These are phyloP conservation scores for Luidia sarsii DNA, from an alignment of 53 echinoderm and acorn worm species.

Conservation along the genomic window DNA sequence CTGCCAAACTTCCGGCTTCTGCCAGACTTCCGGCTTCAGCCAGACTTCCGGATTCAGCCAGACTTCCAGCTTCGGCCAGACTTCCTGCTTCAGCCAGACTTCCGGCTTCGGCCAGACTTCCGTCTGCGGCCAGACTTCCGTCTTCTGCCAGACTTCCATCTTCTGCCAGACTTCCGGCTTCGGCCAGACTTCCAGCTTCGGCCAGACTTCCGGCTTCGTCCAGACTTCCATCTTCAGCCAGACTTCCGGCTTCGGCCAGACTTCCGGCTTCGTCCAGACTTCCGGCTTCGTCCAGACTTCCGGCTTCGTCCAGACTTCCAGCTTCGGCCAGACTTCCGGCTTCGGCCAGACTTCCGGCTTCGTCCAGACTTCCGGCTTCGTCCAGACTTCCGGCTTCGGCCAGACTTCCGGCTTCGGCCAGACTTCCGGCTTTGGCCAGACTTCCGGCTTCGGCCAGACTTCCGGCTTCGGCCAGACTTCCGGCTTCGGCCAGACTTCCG, in stretches of 20 bases:
- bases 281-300: too few relatives aligned
- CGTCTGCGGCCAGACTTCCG: too few relatives aligned
- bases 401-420: conserved; percentile 10
- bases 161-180: too few relatives aligned
- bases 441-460: neutral
- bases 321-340: neutral
- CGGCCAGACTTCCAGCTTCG: neutral
- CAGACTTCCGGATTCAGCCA: too few relatives aligned
- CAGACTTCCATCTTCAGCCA: neutral
- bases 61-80: too few relatives aligned
- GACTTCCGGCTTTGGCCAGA: too few relatives aligned
- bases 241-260: neutral
- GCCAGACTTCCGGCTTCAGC: neutral
- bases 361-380: neutral
- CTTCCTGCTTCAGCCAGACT: too few relatives aligned
- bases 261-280: conserved; percentile 11
- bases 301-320: conserved; percentile 11
- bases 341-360: conserved; percentile 15
- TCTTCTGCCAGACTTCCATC: neutral
- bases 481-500: neutral
- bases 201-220: neutral
- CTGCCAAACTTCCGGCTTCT: neutral
- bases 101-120: too few relatives aligned
- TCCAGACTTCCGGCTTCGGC: conserved; percentile 26
- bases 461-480: neutral